Conservation (phyloP, 2,113 vertebrate genomes). For the Gnathonemus echidnorhynchus region DNA sequence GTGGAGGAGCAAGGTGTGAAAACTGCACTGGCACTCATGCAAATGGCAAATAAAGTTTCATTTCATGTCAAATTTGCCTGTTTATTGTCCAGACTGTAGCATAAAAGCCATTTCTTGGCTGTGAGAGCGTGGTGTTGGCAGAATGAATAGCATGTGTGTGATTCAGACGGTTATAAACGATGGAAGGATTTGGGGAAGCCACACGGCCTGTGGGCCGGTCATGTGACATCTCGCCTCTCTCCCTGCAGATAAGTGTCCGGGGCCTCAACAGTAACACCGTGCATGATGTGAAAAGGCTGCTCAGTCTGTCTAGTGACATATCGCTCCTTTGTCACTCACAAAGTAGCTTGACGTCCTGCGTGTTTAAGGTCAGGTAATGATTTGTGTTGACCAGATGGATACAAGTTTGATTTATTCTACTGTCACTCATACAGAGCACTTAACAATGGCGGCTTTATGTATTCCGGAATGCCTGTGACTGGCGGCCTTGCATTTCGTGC, state of each 20-base stretch:
- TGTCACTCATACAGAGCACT: background rate
- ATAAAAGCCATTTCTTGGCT: background rate
- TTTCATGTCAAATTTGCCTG: background rate
- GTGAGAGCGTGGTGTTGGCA: background rate
- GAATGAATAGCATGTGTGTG: background rate
- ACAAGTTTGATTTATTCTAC: background rate
- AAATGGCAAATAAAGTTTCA: background rate
- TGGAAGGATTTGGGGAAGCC: background rate
- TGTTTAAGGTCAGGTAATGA: background rate
- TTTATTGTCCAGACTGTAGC: slow-evolving; percentile 3
- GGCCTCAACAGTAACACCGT: background rate
- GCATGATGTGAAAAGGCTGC: background rate
- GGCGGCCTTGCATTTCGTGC: background rate
- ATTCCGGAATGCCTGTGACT: background rate
- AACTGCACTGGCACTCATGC: background rate
- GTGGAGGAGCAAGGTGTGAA: background rate
- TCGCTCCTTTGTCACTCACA: background rate
- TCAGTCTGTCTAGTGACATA: background rate
- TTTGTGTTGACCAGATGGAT: background rate
- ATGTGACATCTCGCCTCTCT: background rate
- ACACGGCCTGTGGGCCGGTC: background rate
- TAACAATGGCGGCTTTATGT: background rate
- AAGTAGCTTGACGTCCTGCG: background rate
- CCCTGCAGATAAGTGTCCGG: background rate
- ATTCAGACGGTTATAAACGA: background rate